Percentiles rank a stretch among this genome's conserved stretches.
Evolutionary conservation across 1,140 invertebrate genomes (phyloP).

Genomic region (Antheraea pernyi): DNA sequence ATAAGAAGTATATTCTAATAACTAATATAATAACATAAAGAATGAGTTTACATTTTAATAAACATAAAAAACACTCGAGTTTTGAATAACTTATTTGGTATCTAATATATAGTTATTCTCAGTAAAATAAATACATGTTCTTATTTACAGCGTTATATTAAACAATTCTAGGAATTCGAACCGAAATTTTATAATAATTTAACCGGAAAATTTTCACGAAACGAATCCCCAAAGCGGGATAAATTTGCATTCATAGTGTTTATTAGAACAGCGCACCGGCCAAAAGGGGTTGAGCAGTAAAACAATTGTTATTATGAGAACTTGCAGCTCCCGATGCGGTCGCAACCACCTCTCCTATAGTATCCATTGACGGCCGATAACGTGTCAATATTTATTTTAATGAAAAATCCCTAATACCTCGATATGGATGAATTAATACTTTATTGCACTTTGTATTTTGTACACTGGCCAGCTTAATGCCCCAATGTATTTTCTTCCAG

Average conservation of each 20-base stretch:
- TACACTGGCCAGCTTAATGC: too few relatives aligned
- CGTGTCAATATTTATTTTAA: not conserved
- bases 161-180: not conserved
- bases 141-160: not conserved
- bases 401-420: too few relatives aligned
- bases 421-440: too few relatives aligned
- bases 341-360: constrained; percentile 13
- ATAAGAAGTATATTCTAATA: too few relatives aligned
- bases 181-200: constrained; percentile 20
- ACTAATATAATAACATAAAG: too few relatives aligned
- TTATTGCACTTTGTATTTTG: too few relatives aligned
- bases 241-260: constrained; percentile 45
- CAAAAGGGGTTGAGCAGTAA: constrained; percentile 29
- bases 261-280: constrained; percentile 37
- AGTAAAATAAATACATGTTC: too few relatives aligned
- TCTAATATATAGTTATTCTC: too few relatives aligned
- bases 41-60: too few relatives aligned
- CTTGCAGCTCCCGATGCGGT: constrained; percentile 20
- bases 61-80: too few relatives aligned
- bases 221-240: constrained; percentile 20
- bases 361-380: constrained; percentile 11
- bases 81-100: too few relatives aligned
- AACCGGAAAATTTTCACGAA: constrained; percentile 20
- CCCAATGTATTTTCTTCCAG: too few relatives aligned
- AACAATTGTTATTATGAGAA: constrained; percentile 40